Conservation (phyloP, 2,888 invertebrate species). For the Mesochorus sp. region DNA sequence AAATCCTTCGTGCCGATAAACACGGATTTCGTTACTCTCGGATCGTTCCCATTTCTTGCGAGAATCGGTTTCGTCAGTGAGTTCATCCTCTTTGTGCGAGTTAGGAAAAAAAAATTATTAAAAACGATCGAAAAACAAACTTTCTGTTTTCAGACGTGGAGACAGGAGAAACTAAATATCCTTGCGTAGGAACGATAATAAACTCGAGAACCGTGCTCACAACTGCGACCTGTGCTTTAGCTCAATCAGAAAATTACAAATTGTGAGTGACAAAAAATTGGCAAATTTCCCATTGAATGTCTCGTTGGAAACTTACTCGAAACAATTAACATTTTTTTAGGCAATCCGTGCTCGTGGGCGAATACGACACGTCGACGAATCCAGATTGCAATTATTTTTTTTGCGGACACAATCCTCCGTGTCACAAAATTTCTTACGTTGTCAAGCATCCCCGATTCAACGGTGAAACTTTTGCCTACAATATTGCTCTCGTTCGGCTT, state of each 20-base stretch:
- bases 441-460: constrained; percentile 90
- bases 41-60: constrained; percentile 90
- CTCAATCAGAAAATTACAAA: constrained; percentile 89
- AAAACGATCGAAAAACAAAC: neutral
- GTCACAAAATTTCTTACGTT: constrained; percentile 89
- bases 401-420: constrained; percentile 88
- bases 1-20: constrained; percentile 46
- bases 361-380: constrained; percentile 88
- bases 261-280: constrained; percentile 84
- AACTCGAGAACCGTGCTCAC: constrained; percentile 86
- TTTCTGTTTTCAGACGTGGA: constrained; percentile 84
- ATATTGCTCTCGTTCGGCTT: constrained; percentile 89
- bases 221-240: constrained; percentile 91
- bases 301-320: constrained; percentile 4
- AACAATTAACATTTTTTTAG: too few relatives aligned
- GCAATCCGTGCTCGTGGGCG: constrained; percentile 88
- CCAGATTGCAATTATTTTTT: constrained; percentile 89
- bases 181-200: constrained; percentile 90
- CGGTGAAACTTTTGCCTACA: constrained; percentile 84
- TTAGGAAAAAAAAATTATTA: constrained; percentile 4
- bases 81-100: constrained; percentile 65
- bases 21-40: constrained; percentile 80
- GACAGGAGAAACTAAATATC: constrained; percentile 88
- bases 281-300: neutral
- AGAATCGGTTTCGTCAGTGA: constrained; percentile 90